phyloP scores from a whole-genome alignment of 2,888 invertebrate genomes.

The Chrysina gloriosa region DNA sequence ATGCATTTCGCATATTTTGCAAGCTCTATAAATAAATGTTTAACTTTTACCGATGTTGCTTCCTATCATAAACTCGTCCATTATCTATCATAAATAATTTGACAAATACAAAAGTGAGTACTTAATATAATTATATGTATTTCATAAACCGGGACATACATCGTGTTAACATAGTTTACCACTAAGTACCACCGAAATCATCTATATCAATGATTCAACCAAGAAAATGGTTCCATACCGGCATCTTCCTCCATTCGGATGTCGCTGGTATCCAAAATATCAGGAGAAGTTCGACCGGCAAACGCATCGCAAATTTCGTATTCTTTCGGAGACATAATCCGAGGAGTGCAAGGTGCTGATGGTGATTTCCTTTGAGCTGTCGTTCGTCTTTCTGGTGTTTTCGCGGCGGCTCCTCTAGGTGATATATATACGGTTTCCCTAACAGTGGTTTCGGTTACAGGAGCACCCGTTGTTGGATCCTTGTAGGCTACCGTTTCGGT shows the following conservation, averaged over 20 bases:
- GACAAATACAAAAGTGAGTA: not conserved
- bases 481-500: constrained; percentile 25
- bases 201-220: constrained; percentile 24
- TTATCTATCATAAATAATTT: too few relatives aligned
- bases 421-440: constrained; percentile 17
- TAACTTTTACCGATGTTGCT: too few relatives aligned
- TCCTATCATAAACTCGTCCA: too few relatives aligned
- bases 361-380: constrained; percentile 2
- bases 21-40: too few relatives aligned
- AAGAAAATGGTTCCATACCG: constrained; percentile 41
- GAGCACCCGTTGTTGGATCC: constrained; percentile 11
- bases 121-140: constrained; percentile 18
- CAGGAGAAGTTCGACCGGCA: constrained; percentile 23
- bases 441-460: constrained; percentile 19
- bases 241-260: constrained; percentile 44
- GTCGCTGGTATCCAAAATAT: constrained; percentile 44
- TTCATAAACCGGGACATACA: constrained; percentile 20
- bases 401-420: not conserved
- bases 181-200: not conserved
- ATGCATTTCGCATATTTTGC: too few relatives aligned
- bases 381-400: constrained; percentile 2
- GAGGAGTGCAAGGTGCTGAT: not conserved
- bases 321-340: constrained; percentile 16
- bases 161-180: constrained; percentile 16
- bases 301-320: constrained; percentile 39